These are phyloP conservation scores for Aleiodes testaceus DNA, from an alignment of 2,888 invertebrate genomes.

Conservation along the genomic window DNA sequence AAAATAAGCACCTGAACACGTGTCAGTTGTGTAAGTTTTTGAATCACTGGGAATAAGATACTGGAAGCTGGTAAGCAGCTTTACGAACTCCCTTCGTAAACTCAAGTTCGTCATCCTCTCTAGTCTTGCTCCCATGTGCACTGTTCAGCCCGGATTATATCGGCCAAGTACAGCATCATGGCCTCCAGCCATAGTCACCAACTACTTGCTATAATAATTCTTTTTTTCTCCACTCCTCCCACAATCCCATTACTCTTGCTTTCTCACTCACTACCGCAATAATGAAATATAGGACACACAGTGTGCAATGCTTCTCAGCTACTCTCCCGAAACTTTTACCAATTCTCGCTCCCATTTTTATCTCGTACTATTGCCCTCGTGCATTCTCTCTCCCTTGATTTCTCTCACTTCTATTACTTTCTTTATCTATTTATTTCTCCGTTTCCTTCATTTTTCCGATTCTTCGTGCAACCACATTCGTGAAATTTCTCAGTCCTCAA, in stretches of 20 bases:
- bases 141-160: constrained; percentile 23
- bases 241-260: constrained; percentile 1
- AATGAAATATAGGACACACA: constrained; percentile 23
- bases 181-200: not conserved
- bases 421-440: constrained; percentile 13
- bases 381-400: constrained; percentile 6
- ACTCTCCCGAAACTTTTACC: constrained; percentile 17
- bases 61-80: constrained; percentile 26
- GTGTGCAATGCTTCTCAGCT: not conserved
- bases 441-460: no score
- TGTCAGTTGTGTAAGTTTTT: not conserved
- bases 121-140: constrained; percentile 1
- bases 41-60: not conserved
- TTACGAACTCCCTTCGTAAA: constrained; percentile 13
- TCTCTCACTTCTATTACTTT: constrained; percentile 10
- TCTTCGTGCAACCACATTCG: constrained; percentile 28
- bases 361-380: constrained; percentile 25
- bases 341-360: constrained; percentile 33
- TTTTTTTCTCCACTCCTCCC: not conserved
- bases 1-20: not conserved
- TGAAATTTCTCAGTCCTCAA: constrained; percentile 24
- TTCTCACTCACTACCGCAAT: constrained; percentile 12
- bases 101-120: constrained; percentile 15
- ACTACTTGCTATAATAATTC: not conserved
- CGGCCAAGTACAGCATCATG: not conserved